Percentiles rank a stretch among this genome's conserved stretches.
phyloP scores from a whole-genome alignment of 2,113 vertebrate species.

The Camelus dromedarius region DNA sequence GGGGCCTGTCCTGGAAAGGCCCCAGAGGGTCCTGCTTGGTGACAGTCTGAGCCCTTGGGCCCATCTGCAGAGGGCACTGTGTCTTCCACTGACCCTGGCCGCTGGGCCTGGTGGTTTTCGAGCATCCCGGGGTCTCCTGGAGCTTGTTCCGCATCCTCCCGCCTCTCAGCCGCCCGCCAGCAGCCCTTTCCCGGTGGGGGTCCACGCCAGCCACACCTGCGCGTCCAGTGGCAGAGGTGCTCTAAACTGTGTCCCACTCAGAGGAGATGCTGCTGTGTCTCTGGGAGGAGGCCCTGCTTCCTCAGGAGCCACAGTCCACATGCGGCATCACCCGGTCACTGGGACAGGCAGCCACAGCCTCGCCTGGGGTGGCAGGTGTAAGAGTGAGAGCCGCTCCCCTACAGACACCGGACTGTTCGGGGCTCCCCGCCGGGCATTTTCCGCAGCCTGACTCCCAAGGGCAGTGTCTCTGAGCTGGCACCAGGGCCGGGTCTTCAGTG shows the following conservation, averaged over 20 bases:
- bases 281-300: neutral
- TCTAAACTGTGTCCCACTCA: fast-evolving
- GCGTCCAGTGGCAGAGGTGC: neutral
- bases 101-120: neutral
- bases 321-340: neutral
- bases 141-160: neutral
- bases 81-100: neutral
- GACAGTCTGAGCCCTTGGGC: neutral
- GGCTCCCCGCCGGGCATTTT: neutral
- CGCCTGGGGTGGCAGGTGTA: no score
- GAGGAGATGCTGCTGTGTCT: neutral
- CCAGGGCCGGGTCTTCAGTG: neutral
- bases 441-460: neutral
- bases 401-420: neutral
- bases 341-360: neutral
- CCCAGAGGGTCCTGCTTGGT: no score
- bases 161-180: fast-evolving
- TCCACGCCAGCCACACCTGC: neutral
- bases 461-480: neutral
- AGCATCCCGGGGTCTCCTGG: fast-evolving
- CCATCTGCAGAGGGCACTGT: neutral
- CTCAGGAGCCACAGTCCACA: neutral
- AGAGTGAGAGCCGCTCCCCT: neutral
- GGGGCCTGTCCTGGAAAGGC: no score
- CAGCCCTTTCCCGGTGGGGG: neutral